Evolutionary conservation across 92 coral and sea anemone genomes (phyloP), one percentile per base, ranked within the genome.

Genomic region (Siderastrea siderea): DNA sequence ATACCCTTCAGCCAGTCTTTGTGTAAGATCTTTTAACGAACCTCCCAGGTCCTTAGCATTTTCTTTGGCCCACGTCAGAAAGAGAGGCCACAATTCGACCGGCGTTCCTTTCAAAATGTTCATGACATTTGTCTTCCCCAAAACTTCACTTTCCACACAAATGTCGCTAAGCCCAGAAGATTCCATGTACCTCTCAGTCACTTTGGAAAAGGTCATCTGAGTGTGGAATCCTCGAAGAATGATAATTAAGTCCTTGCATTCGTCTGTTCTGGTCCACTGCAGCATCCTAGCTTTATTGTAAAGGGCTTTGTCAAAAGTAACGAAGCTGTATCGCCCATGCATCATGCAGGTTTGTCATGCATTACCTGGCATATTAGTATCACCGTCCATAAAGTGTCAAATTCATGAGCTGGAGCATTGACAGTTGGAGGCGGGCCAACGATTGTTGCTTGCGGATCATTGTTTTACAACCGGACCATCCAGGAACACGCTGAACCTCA

Each of bases 61-160:
- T 26, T 74, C 83, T 49, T 60, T 19, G 63, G 90, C 90, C 83
- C 79, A 85, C 68, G 19, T 26, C 74, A 65, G 6, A n/a, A 85
- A 16, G 45, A 85, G 45, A 9, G 90, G 93, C 93, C 89, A 90
- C 91, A 85, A 64, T 91, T 91, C 94, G 91, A 86, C 74, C 74
- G 75, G 38, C 91, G 86, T 91, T 86, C 90, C 94, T 91, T 65
- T 91, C 43, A 91, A 69, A 49, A 91, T 80, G 77, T 91, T 91
- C 4, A 58, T 79, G 6, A 91, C 90, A 49, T 91, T 91, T 49
- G 84, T 86, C 75, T 90, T 90, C 12, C 93, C 93, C 53, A 90
- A 85, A 71, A 90, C 49, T 78, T 79, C 90, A 74, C 93, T 63
- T 43, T 63, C 64, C 64, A 59, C 88, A 87, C 92, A 88, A 26